These are phyloP conservation scores for Rhimphoctona megacephalus DNA, from an alignment of 2,888 invertebrate species.

Conservation along the genomic window DNA sequence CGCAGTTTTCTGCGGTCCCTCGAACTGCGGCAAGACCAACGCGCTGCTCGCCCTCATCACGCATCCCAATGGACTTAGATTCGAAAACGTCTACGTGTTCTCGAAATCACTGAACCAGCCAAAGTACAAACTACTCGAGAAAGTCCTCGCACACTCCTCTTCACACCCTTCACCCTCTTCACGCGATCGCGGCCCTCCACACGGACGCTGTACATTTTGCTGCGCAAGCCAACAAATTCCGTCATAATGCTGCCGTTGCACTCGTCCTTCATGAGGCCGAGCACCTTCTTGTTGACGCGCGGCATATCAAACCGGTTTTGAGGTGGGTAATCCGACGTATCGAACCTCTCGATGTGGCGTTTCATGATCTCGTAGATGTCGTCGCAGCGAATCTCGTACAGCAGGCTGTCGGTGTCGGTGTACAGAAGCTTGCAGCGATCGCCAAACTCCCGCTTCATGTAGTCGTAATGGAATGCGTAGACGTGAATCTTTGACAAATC, in stretches of 20 bases:
- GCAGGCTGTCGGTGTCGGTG: constrained; percentile 77
- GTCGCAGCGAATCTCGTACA: constrained; percentile 75
- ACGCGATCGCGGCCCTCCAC: constrained; percentile 53
- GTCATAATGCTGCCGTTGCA: constrained; percentile 73
- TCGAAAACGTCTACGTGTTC: no score
- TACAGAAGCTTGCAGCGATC: constrained; percentile 74
- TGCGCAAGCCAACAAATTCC: constrained; percentile 76
- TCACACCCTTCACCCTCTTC: constrained; percentile 68
- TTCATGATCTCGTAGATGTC: constrained; percentile 78
- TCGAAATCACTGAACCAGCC: no score
- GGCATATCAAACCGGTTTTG: constrained; percentile 70
- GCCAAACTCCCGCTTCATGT: constrained; percentile 31
- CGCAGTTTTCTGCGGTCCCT: no score
- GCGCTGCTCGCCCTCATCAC: no score
- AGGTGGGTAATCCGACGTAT: constrained; percentile 74
- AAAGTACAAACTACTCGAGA: no score
- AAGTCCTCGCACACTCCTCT: no score
- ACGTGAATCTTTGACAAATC: constrained; percentile 68
- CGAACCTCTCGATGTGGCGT: constrained; percentile 73
- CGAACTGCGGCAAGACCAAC: no score
- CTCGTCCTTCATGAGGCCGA: constrained; percentile 75
- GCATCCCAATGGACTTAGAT: no score
- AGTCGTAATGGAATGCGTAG: constrained; percentile 65
- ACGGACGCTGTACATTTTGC: constrained; percentile 74
- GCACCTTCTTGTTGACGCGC: constrained; percentile 70